Evolutionary conservation across 2,797 vertebrate species (phyloP).

Genomic region (Bufotes viridis): DNA sequence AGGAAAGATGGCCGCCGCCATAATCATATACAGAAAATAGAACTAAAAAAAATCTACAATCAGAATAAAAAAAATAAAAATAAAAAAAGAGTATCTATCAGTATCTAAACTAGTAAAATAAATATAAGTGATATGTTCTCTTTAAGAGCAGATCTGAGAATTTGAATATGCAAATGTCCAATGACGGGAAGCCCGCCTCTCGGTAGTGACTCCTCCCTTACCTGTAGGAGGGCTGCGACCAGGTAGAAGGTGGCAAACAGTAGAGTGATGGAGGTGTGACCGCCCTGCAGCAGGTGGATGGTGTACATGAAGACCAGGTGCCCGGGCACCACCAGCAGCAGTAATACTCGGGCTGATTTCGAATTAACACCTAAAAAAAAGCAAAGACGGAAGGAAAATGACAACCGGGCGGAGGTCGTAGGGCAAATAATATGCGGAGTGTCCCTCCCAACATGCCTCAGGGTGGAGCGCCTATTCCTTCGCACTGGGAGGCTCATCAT

Average conservation of each 20-base stretch:
- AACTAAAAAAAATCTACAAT: too few relatives aligned
- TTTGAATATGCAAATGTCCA: not conserved
- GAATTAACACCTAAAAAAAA: slow-evolving; percentile 85
- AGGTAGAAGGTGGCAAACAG: slow-evolving; percentile 86
- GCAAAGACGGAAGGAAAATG: slow-evolving; percentile 33
- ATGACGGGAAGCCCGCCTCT: not conserved
- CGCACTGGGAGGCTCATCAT: too few relatives aligned
- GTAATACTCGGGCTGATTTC: slow-evolving; percentile 88
- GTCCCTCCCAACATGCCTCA: not conserved
- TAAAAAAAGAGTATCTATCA: too few relatives aligned
- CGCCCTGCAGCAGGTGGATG: slow-evolving; percentile 87
- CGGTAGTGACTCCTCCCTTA: slow-evolving; percentile 64
- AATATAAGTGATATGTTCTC: too few relatives aligned
- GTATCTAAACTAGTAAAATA: too few relatives aligned
- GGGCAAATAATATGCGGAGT: not conserved
- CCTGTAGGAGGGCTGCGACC: slow-evolving; percentile 87
- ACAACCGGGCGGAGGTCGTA: not conserved
- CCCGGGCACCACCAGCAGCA: slow-evolving; percentile 89
- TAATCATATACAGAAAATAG: too few relatives aligned
- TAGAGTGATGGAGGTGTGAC: slow-evolving; percentile 76
- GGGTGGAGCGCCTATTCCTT: not conserved
- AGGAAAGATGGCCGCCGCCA: too few relatives aligned
- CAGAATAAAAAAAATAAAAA: too few relatives aligned
- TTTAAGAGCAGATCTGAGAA: too few relatives aligned
- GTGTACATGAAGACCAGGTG: slow-evolving; percentile 90